A percentile compares a stretch with the other conserved stretches of the same genome.
phyloP scores from a whole-genome alignment of 2,888 invertebrate species.

The Ophioninae sp. region DNA sequence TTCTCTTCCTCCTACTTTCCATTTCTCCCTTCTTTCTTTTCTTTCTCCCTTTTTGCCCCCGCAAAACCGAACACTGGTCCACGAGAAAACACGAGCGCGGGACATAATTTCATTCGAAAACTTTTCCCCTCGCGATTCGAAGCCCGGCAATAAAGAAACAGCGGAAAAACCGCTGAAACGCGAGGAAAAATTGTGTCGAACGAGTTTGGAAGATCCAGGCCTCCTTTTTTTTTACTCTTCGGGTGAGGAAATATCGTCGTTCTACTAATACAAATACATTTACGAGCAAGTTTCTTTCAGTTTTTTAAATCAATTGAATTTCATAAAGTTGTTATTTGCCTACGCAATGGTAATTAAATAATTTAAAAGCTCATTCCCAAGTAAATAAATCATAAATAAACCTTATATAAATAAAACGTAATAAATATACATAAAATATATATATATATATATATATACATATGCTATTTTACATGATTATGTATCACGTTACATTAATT shows the following conservation, averaged over 20 bases:
- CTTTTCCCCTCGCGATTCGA: conserved; percentile 26
- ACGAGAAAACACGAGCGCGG: conserved; percentile 11
- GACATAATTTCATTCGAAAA: conserved; percentile 40
- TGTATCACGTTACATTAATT: background rate
- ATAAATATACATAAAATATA: no score
- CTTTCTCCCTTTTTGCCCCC: background rate
- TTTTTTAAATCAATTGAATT: no score
- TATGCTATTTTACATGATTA: no score
- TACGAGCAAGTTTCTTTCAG: no score
- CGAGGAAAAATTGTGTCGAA: background rate
- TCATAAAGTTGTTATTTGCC: no score
- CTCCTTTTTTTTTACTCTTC: background rate
- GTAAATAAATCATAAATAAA: no score
- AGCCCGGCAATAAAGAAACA: background rate
- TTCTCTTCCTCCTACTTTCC: background rate
- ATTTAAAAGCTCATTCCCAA: no score
- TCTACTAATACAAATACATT: background rate
- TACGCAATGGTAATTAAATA: no score
- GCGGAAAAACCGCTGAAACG: conserved; percentile 18
- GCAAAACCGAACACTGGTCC: background rate
- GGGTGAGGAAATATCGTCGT: background rate
- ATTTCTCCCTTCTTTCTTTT: background rate
- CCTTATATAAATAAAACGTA: no score
- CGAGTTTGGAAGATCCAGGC: background rate
- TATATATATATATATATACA: no score